Percentiles rank a stretch among this genome's conserved stretches.
Conservation (phyloP, 2,113 vertebrate genomes). For the Phalacrocorax brasilianus region DNA sequence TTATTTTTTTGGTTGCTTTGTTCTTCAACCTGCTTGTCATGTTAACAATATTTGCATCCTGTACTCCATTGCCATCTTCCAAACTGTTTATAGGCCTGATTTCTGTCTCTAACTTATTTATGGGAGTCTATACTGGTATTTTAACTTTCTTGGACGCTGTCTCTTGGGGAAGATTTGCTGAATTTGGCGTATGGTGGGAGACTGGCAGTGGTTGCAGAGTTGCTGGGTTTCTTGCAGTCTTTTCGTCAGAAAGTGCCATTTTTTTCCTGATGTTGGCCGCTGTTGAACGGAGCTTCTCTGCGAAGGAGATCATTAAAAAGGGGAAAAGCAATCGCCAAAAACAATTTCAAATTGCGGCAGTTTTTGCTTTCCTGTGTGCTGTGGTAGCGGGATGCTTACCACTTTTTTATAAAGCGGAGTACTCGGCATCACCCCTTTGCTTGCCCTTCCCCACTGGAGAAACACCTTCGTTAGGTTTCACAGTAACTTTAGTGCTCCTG, state of each 20-base stretch:
- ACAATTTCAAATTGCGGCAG: slow-evolving; percentile 79
- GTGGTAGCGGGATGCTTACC: slow-evolving; percentile 84
- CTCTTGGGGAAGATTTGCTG: slow-evolving; percentile 93
- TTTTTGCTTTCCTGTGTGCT: slow-evolving; percentile 81
- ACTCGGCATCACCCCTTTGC: slow-evolving; percentile 89
- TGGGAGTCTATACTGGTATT: slow-evolving; percentile 88
- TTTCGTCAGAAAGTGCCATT: slow-evolving; percentile 92
- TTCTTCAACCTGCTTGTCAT: slow-evolving; percentile 92
- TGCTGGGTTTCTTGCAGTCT: slow-evolving; percentile 89
- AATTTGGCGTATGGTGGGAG: slow-evolving; percentile 97
- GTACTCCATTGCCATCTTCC: slow-evolving; percentile 76
- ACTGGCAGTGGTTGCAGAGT: slow-evolving; percentile 88
- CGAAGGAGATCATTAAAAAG: slow-evolving; percentile 83
- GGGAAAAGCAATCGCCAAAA: slow-evolving; percentile 73
- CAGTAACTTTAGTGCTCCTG: slow-evolving; percentile 89
- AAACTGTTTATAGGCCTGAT: slow-evolving; percentile 89
- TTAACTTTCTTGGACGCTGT: slow-evolving; percentile 87
- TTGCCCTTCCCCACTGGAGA: slow-evolving; percentile 91
- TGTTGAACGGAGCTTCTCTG: slow-evolving; percentile 88
- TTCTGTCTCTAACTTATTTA: slow-evolving; percentile 90
- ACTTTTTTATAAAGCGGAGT: slow-evolving; percentile 79
- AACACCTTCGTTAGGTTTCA: slow-evolving; percentile 85
- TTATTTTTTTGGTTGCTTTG: slow-evolving; percentile 94
- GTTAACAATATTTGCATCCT: slow-evolving; percentile 82
- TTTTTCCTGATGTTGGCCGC: slow-evolving; percentile 88